Percentiles rank a stretch among this genome's conserved stretches.
These are phyloP conservation scores for Lasioglossum malachurum DNA, from an alignment of 2,888 invertebrate species.

Conservation along the genomic window DNA sequence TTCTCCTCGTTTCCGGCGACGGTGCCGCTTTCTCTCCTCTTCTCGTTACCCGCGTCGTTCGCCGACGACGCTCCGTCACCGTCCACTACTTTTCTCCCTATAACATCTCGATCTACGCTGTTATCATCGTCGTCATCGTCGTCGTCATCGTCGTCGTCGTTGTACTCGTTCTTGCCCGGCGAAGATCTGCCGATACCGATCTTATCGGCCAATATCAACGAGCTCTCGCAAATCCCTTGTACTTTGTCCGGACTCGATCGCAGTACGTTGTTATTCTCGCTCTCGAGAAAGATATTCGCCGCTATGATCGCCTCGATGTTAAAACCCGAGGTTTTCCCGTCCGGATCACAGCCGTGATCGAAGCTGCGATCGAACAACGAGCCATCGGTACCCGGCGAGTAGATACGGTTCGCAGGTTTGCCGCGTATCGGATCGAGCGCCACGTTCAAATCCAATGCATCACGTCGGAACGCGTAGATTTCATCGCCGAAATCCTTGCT, in stretches of 20 bases:
- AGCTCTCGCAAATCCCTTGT: neutral
- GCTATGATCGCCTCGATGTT: constrained; percentile 79
- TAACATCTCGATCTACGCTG: constrained; percentile 14
- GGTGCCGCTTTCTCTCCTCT: neutral
- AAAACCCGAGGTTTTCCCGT: constrained; percentile 57
- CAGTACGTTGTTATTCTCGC: constrained; percentile 79
- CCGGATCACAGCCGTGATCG: neutral
- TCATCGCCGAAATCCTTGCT: constrained; percentile 63
- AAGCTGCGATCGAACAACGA: constrained; percentile 32
- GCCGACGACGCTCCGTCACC: neutral
- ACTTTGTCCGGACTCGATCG: constrained; percentile 52
- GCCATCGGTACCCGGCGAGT: constrained; percentile 40
- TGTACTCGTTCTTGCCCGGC: neutral
- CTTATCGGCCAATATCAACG: neutral
- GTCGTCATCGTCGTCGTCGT: neutral
- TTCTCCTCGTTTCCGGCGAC: constrained; percentile 59
- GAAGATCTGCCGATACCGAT: neutral
- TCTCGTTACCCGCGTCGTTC: neutral
- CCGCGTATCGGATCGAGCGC: constrained; percentile 20
- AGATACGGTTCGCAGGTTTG: constrained; percentile 7
- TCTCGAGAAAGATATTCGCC: constrained; percentile 76
- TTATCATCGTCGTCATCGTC: neutral
- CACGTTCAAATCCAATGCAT: constrained; percentile 26
- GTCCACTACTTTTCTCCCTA: neutral
- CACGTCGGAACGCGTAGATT: constrained; percentile 69